Evolutionary conservation across 2,888 invertebrate species (phyloP), one percentile per base, ranked within the genome.

Genomic region (Lamellibrachia columna): DNA sequence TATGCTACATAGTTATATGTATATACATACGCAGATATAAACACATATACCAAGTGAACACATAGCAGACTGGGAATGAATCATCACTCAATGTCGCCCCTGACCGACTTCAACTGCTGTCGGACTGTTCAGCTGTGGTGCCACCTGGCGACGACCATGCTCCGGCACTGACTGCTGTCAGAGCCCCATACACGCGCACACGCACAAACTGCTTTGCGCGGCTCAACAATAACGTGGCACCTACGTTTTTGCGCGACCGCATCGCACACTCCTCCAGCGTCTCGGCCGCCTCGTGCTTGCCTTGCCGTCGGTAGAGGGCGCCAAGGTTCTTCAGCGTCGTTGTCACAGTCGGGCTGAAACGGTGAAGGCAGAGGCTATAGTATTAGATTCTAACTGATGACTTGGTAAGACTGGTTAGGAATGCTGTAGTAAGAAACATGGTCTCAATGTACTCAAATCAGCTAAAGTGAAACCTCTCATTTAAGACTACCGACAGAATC

Each of bases 281-380:
- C 97, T 99, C 99, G 0, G 99, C 99, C 8, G 99, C 99, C 97
- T 99, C 99, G 97, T 99, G 99, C 97, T 99, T 99, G 95, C 99
- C 99, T 97, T 99, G 99, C 94, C 99, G 98, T 95, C 99, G 98
- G 97, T 99, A 99, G 92, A 99, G 97, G 53, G 99, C 99, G 94
- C 99, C 99, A 93, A 99, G 97, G 97, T 99, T 99, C 97, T 99
- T 99, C 94, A 99, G 97, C 0, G 99, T 99, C 52, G 99, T 99
- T 40, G 99, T 96, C 90, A 96, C 96, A 90, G 96, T 96, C 6
- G 96, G 95, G 94, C 96, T 96, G 95, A 53, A 94, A 94, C 28
- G 8, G 22, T 15, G n/a, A 91, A 40, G 40, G 40, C 40, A 40
- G 40, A 40, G 40, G 40, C 1, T 40, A 40, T 40, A 40, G 40